Evolutionary conservation across 1,140 invertebrate genomes (phyloP).

Genomic region (Conus ventricosus): DNA sequence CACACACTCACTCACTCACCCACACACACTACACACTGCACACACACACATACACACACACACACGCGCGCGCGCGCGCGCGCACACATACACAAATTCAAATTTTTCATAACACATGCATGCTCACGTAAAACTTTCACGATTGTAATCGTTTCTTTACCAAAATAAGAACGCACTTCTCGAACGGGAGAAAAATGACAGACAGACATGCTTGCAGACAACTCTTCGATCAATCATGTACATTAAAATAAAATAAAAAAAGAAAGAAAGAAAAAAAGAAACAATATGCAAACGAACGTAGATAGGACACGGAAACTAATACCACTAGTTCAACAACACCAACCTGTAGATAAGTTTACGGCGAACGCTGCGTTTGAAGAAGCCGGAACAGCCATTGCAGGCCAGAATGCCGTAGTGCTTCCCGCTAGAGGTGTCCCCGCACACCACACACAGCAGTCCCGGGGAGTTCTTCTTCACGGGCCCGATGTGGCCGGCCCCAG

Average conservation of each 20-base stretch:
- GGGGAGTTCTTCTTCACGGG: slow-evolving; percentile 63
- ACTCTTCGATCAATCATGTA: neutral
- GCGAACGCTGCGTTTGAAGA: slow-evolving; percentile 97
- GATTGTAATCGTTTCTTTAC: too few species aligned
- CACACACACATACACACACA: too few species aligned
- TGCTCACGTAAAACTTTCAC: too few species aligned
- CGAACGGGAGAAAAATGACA: too few species aligned
- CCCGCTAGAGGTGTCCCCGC: slow-evolving; percentile 96
- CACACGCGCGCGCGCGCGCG: too few species aligned
- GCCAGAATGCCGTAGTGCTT: slow-evolving; percentile 99
- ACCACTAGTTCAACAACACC: neutral
- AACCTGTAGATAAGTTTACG: slow-evolving; percentile 98
- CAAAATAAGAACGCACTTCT: too few species aligned
- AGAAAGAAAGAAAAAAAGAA: too few species aligned
- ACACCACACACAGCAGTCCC: slow-evolving; percentile 87
- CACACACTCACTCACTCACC: too few species aligned
- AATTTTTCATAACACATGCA: too few species aligned
- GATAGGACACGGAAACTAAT: neutral
- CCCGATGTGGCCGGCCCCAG: slow-evolving; percentile 42
- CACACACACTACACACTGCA: too few species aligned
- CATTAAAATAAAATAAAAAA: too few species aligned
- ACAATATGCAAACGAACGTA: neutral
- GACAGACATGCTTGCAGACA: neutral
- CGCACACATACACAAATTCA: too few species aligned
- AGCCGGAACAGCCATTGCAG: slow-evolving; percentile 98